These are phyloP conservation scores for Macaria liturata DNA, from an alignment of 2,888 invertebrate genomes.

Conservation along the genomic window DNA sequence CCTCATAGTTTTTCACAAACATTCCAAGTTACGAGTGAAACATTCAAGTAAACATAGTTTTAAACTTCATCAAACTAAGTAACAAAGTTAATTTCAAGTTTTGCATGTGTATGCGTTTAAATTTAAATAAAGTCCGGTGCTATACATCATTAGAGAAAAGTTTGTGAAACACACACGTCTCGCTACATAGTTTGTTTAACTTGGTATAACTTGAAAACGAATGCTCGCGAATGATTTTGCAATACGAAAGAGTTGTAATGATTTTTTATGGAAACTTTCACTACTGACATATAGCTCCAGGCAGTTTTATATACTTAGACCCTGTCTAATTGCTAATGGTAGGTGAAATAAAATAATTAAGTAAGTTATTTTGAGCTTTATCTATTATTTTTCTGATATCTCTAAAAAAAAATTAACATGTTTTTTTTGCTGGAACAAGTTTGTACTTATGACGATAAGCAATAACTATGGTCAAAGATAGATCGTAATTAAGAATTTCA, in stretches of 20 bases:
- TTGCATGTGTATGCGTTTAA: constrained; percentile 47
- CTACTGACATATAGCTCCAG: too few species aligned
- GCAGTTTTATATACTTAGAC: too few species aligned
- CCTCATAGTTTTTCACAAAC: constrained; percentile 17
- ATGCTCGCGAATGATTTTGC: constrained; percentile 44
- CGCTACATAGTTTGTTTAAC: constrained; percentile 61
- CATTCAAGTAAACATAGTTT: constrained; percentile 40
- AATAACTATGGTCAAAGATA: too few species aligned
- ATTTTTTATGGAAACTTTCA: constrained; percentile 23
- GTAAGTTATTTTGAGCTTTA: too few species aligned
- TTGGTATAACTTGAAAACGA: constrained; percentile 50
- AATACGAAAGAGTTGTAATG: constrained; percentile 35
- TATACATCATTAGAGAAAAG: constrained; percentile 68
- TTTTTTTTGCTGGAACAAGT: too few species aligned
- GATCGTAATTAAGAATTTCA: too few species aligned
- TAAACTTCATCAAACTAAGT: constrained; percentile 47
- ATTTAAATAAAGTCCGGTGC: constrained; percentile 56
- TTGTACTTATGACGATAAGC: too few species aligned
- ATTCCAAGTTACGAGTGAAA: constrained; percentile 39
- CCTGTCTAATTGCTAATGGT: too few species aligned
- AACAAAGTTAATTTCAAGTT: constrained; percentile 60
- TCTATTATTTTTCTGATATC: too few species aligned
- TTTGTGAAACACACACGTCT: constrained; percentile 48
- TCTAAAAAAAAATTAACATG: too few species aligned
- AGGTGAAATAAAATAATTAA: too few species aligned